Conservation (phyloP, 2,797 vertebrate species). For the Bradypodion pumilum region DNA sequence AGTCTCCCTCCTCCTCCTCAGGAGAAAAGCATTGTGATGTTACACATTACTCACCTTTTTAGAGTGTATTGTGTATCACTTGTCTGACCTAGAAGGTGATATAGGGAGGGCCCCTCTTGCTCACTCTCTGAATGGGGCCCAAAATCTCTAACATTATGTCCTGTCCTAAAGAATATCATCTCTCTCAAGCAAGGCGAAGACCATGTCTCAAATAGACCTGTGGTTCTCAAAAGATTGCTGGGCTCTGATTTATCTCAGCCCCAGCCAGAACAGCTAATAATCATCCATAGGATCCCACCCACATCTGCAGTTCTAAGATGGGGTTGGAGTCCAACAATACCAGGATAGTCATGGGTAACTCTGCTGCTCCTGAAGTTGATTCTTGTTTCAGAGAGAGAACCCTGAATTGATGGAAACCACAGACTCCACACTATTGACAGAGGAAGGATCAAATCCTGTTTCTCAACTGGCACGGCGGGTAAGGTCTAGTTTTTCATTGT, state of each 20-base stretch:
- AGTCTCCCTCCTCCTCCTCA: no score
- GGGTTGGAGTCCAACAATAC: background rate
- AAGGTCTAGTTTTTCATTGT: constrained; percentile 42
- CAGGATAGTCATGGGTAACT: background rate
- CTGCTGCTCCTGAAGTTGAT: background rate
- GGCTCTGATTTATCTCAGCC: background rate
- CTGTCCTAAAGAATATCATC: background rate
- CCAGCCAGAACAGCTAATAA: background rate
- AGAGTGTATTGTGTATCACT: background rate
- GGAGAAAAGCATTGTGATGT: no score
- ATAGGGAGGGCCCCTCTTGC: background rate
- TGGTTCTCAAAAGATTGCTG: background rate
- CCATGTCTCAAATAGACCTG: no score
- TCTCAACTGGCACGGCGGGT: constrained; percentile 89
- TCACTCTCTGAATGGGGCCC: background rate
- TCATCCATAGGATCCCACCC: no score
- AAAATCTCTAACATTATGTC: background rate
- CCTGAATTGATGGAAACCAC: constrained; percentile 66
- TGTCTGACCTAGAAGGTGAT: no score
- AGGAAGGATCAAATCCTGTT: constrained; percentile 81
- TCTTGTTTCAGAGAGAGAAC: constrained; percentile 67
- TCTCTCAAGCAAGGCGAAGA: no score
- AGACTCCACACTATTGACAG: constrained; percentile 64
- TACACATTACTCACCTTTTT: background rate
- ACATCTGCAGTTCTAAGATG: no score